Evolutionary conservation across 1,140 invertebrate genomes (phyloP), one percentile per base, ranked within the genome.

Genomic region (Drosophila willistoni): DNA sequence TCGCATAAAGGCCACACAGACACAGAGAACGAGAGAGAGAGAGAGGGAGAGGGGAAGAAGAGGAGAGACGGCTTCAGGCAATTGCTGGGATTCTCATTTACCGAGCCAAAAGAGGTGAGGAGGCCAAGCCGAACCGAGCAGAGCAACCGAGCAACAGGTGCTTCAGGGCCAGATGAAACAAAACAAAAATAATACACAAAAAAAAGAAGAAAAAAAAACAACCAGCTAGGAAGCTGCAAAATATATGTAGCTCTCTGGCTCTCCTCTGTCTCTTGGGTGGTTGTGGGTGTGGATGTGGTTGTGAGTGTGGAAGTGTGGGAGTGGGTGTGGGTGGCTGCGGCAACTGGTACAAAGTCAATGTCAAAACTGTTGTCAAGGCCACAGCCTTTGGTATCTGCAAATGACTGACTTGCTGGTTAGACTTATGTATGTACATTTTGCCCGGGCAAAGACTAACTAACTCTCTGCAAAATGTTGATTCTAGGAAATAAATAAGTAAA

Each of bases 311-410:
- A 3, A 22, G 19, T 33, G 54, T 25, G 29, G 12, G 5, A 22
- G 19, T 33, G 54, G 10, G 6, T 25, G 33, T 22, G 56, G 33
- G 14, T 17, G 42, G 19, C 10, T 51, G 19, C 10, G 44, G 44
- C 4, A 29, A 10, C 39, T 63, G 36, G 34, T 22, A 2, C 29
- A 42, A 60, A 60, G 65, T 76, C 73, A 76, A 76, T 76, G 73
- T 64, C 73, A 77, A 76, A 76, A 69, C 19, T 54, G 66, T 76
- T 76, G 73, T 64, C 73, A 76, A 76, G 73, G 73, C 54, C 73
- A 76, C 65, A 56, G 17, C 55, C 54, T 25, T 25, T 29, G 36
- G 22, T 12, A 22, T 63, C 56, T 54, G 68, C 54, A 56, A 10
- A 29, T 59, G 29, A 34, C n/a, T 14, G 33, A 17, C 17, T 25